These are phyloP conservation scores for Euplexia lucipara DNA, from an alignment of 2,888 invertebrate genomes.

Conservation along the genomic window DNA sequence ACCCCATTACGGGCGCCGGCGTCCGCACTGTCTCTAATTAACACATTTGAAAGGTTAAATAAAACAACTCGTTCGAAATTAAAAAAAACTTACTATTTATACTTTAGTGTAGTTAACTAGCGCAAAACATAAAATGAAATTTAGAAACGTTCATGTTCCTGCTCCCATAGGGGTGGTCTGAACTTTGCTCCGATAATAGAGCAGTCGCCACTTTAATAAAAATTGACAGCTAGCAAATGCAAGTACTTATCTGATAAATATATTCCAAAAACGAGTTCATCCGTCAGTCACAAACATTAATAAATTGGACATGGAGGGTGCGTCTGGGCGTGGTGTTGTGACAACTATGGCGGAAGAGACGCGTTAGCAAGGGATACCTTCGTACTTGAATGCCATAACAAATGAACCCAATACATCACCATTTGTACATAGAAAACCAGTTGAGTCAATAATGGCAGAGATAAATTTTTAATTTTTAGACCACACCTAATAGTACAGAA, in stretches of 20 bases:
- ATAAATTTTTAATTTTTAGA: slow-evolving; percentile 3
- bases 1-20: no score
- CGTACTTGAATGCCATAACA: slow-evolving; percentile 42
- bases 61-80: no score
- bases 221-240: slow-evolving; percentile 71
- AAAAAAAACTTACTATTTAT: no score
- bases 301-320: slow-evolving; percentile 77
- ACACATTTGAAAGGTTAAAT: no score
- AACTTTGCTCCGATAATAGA: slow-evolving; percentile 30
- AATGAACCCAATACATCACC: slow-evolving; percentile 18
- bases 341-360: slow-evolving; percentile 83
- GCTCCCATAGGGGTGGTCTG: not conserved
- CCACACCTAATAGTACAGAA: not conserved
- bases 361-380: slow-evolving; percentile 74
- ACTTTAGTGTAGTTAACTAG: not conserved
- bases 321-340: slow-evolving; percentile 85
- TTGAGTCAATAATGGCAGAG: not conserved
- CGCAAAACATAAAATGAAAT: no score
- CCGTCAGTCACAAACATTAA: slow-evolving; percentile 72
- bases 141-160: not conserved
- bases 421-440: slow-evolving; percentile 14
- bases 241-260: slow-evolving; percentile 58
- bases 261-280: slow-evolving; percentile 73
- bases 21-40: no score
- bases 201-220: slow-evolving; percentile 58